Evolutionary conservation across 2,888 invertebrate genomes (phyloP).

Genomic region (Eupithecia pulchellata): DNA sequence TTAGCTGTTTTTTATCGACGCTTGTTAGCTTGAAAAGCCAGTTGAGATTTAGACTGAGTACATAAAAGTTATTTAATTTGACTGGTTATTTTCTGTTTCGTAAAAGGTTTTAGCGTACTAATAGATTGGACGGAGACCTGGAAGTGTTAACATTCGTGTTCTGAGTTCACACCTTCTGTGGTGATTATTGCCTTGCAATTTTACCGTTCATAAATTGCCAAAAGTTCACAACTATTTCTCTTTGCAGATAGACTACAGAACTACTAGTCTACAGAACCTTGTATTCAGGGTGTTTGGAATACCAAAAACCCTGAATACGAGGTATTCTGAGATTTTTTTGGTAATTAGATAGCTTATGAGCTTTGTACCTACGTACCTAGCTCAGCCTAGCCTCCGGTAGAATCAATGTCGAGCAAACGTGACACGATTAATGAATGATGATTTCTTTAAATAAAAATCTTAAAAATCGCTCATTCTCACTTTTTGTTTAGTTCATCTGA

Average conservation of each 20-base stretch:
- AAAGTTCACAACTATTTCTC: background rate
- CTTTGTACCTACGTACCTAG: no score
- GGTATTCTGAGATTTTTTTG: no score
- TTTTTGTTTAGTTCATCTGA: no score
- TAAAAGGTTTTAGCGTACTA: background rate
- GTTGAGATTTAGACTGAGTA: conserved; percentile 6
- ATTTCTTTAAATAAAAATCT: no score
- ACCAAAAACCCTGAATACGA: no score
- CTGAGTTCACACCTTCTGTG: background rate
- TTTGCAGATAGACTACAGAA: background rate
- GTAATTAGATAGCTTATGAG: no score
- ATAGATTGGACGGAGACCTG: background rate
- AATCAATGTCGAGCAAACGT: no score
- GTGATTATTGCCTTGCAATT: background rate
- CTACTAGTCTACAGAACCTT: no score
- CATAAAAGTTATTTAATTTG: conserved; percentile 4
- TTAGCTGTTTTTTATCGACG: conserved; percentile 23
- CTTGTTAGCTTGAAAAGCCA: conserved; percentile 3
- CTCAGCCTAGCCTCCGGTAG: no score
- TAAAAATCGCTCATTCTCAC: no score
- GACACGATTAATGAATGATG: no score
- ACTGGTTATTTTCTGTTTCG: background rate
- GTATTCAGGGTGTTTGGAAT: no score
- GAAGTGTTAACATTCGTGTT: background rate
- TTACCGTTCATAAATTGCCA: background rate